Base-by-base conservation (phyloP, 2,797 vertebrate genomes). In the Lophotriccus pileatus region DNA sequence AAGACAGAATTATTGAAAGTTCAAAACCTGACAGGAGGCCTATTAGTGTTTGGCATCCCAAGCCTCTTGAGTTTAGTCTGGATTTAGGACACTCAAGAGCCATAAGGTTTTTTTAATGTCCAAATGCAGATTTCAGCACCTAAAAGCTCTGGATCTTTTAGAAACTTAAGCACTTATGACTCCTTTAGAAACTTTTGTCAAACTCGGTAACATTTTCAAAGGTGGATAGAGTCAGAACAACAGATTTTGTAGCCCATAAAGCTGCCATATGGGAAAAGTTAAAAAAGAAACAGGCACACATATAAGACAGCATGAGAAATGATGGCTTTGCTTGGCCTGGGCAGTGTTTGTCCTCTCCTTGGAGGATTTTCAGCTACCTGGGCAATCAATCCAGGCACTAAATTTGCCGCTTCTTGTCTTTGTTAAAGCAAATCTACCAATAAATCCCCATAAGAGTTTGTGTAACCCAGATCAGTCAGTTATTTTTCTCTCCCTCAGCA, bases 391-490 rank as follows among this genome's bases (percentile, higher is more conserved):
- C 80, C 93, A 93, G 90, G 83, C 87, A 82, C 83, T 95, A 95
- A 95, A 96, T 94, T 94, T 88, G 70, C 80, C 0, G 0, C 70
- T 59, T 91, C 87, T 92, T 93, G 78, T 68, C 87, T 92, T 89
- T 89, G 80, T 91, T 93, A 89, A 86, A 90, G 89, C 91, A 96
- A 96, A 95, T 94, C 91, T 93, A 91, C 74, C 83, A 60, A 77
- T 94, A 95, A 95, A 96, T 94, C 93, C 95, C 94, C 43, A 1
- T 46, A 88, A 91, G 91, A 79, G 60, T 82, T 67, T 84, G 85
- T 79, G 74, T 89, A 97, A 94, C 95, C 95, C 70, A 96, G 83
- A 96, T 95, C 89, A 96, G 94, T 96, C 96, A 97, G 80, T 94
- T 95, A 84, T 89, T 93, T 93, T 74, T 70, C 77, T 64, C 67